These are phyloP conservation scores for Procavia capensis DNA, from an alignment of 2,113 vertebrate genomes.

Conservation along the genomic window DNA sequence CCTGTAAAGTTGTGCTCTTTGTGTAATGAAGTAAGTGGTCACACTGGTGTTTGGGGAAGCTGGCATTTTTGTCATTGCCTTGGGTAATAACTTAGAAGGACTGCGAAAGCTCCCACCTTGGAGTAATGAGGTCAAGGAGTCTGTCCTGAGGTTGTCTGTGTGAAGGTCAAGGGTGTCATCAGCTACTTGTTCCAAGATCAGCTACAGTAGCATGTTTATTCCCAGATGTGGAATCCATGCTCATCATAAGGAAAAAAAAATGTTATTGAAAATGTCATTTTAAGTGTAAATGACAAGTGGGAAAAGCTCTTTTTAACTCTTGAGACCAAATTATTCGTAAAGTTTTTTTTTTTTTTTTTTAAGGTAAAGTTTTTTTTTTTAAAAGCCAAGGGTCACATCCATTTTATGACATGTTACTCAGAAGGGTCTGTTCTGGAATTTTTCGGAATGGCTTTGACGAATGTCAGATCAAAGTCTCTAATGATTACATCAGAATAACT, in stretches of 20 bases:
- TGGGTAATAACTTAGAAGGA: neutral
- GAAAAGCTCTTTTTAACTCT: constrained; percentile 67
- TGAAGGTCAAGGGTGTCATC: neutral
- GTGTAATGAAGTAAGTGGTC: fast-evolving
- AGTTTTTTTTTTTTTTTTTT: no score
- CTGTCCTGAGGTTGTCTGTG: neutral
- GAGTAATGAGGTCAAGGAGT: neutral
- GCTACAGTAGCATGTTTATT: neutral
- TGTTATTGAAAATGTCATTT: neutral
- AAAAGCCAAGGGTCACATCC: neutral
- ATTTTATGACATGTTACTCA: neutral
- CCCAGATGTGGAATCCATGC: neutral
- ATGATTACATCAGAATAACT: constrained; percentile 76
- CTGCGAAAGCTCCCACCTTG: neutral
- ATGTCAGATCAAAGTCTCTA: constrained; percentile 79
- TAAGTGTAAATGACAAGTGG: constrained; percentile 26
- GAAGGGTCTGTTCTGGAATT: constrained; percentile 44
- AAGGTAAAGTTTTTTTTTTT: no score
- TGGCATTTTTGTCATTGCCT: neutral
- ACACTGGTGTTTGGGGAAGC: neutral
- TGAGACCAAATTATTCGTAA: constrained; percentile 44
- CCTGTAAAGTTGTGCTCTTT: neutral
- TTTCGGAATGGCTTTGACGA: constrained; percentile 66
- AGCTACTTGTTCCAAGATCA: neutral
- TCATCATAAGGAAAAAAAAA: neutral